Conservation (phyloP, 2,797 vertebrate genomes). For the Sylvia borin region DNA sequence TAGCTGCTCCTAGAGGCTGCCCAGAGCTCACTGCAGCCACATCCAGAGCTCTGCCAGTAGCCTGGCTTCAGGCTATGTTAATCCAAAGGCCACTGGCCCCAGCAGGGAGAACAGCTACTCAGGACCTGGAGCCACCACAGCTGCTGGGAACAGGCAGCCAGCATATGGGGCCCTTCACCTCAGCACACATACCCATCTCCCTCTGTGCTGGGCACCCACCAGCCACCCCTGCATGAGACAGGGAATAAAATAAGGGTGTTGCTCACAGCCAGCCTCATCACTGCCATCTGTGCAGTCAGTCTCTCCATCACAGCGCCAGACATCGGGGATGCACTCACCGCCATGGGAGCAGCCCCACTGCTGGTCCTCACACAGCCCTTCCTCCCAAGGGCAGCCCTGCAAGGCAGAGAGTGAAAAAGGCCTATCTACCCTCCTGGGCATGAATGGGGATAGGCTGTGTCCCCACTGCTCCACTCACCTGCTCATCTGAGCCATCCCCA, state of each 20-base stretch:
- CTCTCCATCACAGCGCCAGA: conserved; percentile 87
- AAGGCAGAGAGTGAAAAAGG: neutral
- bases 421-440: neutral
- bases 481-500: conserved; percentile 85
- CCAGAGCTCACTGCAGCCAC: neutral
- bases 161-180: neutral
- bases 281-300: conserved; percentile 83
- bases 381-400: conserved; percentile 36
- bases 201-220: neutral
- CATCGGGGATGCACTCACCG: conserved; percentile 81
- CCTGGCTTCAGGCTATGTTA: neutral
- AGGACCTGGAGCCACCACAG: neutral
- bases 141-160: neutral
- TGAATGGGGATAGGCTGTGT: fast-evolving
- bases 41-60: neutral
- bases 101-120: neutral
- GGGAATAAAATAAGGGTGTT: neutral
- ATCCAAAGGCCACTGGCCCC: neutral
- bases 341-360: conserved; percentile 83
- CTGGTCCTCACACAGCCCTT: neutral
- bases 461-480: conserved; percentile 67
- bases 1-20: neutral
- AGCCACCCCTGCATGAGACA: neutral
- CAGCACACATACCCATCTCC: neutral
- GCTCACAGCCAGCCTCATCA: conserved; percentile 88